Conservation (phyloP, 2,797 vertebrate species). For the Ceryle rudis region DNA sequence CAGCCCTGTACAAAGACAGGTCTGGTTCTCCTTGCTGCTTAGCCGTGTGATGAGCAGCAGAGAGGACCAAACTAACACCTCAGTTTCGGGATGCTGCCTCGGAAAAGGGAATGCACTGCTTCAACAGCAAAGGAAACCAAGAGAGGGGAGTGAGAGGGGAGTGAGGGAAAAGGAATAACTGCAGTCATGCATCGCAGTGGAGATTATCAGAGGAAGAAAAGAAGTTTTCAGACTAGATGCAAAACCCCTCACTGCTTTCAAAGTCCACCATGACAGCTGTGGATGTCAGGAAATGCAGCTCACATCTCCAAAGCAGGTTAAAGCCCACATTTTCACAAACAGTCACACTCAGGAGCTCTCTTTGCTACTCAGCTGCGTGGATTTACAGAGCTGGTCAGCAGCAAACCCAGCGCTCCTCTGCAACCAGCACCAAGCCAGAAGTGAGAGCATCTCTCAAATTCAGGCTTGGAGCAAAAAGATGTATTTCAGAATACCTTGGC, state of each 20-base stretch:
- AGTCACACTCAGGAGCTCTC: neutral
- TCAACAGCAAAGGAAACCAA: neutral
- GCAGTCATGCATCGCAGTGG: neutral
- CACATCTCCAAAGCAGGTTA: neutral
- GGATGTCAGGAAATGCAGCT: neutral
- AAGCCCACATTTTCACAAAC: neutral
- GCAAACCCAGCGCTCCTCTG: neutral
- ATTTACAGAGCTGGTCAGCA: neutral
- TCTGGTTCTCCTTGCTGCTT: neutral
- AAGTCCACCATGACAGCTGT: neutral
- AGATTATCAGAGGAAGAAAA: neutral
- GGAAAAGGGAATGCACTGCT: neutral
- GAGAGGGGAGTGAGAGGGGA: neutral
- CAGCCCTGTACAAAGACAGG: neutral
- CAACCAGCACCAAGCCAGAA: neutral
- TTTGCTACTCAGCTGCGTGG: neutral
- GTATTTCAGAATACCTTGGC: neutral
- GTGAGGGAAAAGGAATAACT: neutral
- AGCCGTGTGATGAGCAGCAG: neutral
- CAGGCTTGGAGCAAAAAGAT: neutral
- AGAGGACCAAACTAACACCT: neutral
- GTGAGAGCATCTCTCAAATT: neutral
- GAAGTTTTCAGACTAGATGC: neutral
- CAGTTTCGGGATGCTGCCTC: neutral
- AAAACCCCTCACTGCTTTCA: neutral